Percentiles rank a stretch among this genome's conserved stretches.
Evolutionary conservation across 2,797 vertebrate species (phyloP).

Genomic region (Phalloptychus januarius): DNA sequence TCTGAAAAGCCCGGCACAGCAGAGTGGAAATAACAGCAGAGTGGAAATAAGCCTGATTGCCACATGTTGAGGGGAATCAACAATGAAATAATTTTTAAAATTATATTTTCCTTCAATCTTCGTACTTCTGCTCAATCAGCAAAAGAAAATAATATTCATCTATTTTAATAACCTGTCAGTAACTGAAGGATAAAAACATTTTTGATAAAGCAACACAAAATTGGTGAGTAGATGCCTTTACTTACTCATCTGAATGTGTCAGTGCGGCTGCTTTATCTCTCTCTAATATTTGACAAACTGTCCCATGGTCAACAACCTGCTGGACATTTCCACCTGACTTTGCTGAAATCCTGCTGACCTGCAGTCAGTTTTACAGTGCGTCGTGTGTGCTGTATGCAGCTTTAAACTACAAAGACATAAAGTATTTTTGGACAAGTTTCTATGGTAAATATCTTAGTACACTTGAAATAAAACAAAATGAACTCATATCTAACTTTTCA

Average conservation of each 20-base stretch:
- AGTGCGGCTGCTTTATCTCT: neutral
- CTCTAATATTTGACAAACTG: neutral
- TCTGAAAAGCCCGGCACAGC: neutral
- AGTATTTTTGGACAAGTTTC: too few relatives aligned
- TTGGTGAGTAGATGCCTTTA: neutral
- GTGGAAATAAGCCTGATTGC: neutral
- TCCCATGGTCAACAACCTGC: neutral
- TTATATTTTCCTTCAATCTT: neutral
- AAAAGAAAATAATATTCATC: neutral
- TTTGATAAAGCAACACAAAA: neutral
- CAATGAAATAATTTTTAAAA: neutral
- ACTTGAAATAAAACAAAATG: too few relatives aligned
- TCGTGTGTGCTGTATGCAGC: too few relatives aligned
- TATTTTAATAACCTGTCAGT: neutral
- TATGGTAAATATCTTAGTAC: too few relatives aligned
- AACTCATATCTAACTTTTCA: too few relatives aligned
- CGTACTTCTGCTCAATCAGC: neutral
- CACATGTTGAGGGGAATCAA: neutral
- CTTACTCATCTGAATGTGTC: neutral
- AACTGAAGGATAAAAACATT: neutral
- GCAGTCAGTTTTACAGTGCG: neutral
- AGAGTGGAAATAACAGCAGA: neutral
- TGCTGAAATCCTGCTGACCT: neutral
- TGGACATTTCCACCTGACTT: neutral
- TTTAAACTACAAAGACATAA: too few relatives aligned